phyloP scores from a whole-genome alignment of 2,797 vertebrate species.

The Buceros bicornis region DNA sequence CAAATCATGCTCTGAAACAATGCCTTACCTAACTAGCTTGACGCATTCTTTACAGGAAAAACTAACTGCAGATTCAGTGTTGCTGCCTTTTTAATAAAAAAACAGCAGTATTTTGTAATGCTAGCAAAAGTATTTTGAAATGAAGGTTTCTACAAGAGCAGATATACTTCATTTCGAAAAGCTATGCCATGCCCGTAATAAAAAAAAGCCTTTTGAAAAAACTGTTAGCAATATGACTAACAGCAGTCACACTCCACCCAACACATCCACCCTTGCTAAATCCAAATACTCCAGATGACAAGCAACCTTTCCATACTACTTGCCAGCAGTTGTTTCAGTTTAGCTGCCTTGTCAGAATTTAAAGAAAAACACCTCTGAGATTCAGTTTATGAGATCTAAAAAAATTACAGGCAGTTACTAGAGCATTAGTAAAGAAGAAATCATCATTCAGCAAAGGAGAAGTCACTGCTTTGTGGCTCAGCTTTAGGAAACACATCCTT shows the following conservation, averaged over 20 bases:
- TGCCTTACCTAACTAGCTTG: not conserved
- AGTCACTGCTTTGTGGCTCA: not conserved
- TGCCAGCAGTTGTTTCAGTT: constrained; percentile 31
- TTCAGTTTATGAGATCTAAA: not conserved
- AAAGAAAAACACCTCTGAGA: not conserved
- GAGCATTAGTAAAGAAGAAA: not conserved
- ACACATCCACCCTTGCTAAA: constrained; percentile 34
- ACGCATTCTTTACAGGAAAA: not conserved
- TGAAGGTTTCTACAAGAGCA: not conserved
- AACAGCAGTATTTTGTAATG: not conserved
- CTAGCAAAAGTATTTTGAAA: not conserved
- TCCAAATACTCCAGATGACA: constrained; percentile 61
- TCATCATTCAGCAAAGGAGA: not conserved
- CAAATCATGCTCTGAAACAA: not conserved
- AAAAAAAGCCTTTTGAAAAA: constrained; percentile 39
- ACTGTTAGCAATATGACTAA: constrained; percentile 55
- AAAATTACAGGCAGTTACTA: not conserved
- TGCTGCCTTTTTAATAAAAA: not conserved
- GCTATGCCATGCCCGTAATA: not conserved
- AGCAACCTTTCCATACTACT: constrained; percentile 43
- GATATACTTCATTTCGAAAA: not conserved
- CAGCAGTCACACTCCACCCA: constrained; percentile 69
- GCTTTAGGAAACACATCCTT: not conserved
- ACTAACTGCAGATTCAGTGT: not conserved
- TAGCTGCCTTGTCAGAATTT: not conserved